phyloP scores from a whole-genome alignment of 2,888 invertebrate species.

The Eudemis profundana region DNA sequence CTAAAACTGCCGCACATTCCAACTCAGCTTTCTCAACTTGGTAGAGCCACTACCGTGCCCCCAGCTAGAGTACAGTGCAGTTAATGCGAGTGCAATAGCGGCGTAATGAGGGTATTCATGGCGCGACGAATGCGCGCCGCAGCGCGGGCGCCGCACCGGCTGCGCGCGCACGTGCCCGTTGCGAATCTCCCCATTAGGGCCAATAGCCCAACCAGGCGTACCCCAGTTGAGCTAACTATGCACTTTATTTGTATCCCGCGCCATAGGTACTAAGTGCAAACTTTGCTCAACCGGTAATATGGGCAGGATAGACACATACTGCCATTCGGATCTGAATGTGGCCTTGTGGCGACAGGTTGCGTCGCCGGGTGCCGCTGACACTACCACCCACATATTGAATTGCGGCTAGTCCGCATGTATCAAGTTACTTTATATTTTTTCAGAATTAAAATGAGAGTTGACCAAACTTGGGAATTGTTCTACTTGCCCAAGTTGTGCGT shows the following conservation, averaged over 20 bases:
- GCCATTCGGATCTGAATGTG: not conserved
- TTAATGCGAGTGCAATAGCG: conserved; percentile 27
- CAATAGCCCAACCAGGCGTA: not conserved
- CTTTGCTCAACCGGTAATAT: no score
- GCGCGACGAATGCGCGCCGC: conserved; percentile 28
- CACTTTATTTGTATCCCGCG: not conserved
- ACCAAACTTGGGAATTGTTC: not conserved
- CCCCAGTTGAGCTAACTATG: not conserved
- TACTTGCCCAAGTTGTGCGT: no score
- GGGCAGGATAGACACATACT: not conserved
- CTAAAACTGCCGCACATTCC: no score
- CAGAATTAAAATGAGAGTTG: not conserved
- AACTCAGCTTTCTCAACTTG: conserved; percentile 7
- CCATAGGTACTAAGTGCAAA: not conserved
- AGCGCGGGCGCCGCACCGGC: conserved; percentile 18
- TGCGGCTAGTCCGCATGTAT: conserved; percentile 2
- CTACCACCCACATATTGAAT: conserved; percentile 25
- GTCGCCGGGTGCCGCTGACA: conserved; percentile 27
- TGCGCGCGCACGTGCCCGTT: conserved; percentile 38
- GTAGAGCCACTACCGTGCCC: conserved; percentile 2
- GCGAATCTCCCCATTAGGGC: conserved; percentile 23
- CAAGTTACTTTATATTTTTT: not conserved
- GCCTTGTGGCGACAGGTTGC: conserved; percentile 40
- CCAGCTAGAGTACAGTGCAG: conserved; percentile 2
- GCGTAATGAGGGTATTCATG: conserved; percentile 38